Evolutionary conservation across 2,797 vertebrate species (phyloP), one percentile per base, ranked within the genome.

Genomic region (Anableps anableps): DNA sequence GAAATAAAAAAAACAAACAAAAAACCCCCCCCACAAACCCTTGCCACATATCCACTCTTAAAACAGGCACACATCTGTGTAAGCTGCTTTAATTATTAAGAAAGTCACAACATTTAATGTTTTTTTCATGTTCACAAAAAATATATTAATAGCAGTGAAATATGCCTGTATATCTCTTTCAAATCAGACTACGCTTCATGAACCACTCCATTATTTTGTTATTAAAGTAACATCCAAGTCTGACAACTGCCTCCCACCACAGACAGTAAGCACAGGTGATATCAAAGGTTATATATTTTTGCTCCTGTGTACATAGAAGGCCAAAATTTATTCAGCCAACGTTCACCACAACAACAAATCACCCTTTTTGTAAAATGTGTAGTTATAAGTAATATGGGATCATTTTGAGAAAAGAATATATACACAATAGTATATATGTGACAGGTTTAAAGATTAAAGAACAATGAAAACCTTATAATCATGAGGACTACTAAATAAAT

Each of bases 271-370:
- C 34, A 4, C 21, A 13, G 34, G 5, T 34, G 58, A 38, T 68
- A 38, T 68, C 6, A 26, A 68, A 26, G 10, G 4, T 23, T 50
- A 2, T 53, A 26, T 21, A n/a, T 1, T 51, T 74, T 64, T 41
- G 76, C 36, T 72, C 77, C 16, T 41, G 45, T 17, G 6, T 29
- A 78, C 19, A 58, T 68, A 38, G 36, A 19, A 38, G 21, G 34
- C 19, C 7, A 8, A 21, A 34, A 7, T 19, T 43, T 76, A 83
- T 85, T 29, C 50, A 80, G 64, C 80, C 74, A 78, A 72, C 38
- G 50, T 60, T 73, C 55, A n/a, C n/a, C n/a, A n/a, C n/a, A n/a
- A n/a, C 13, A 79, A 41, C 71, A 51, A 89, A 62, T 85, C 60
- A 62, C 3, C 41, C 41, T 71, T 48, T 78, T 26, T 7, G 77